Evolutionary conservation across 1,140 invertebrate genomes (phyloP), one percentile per base, ranked within the genome.

Genomic region (Nasonia vitripennis): DNA sequence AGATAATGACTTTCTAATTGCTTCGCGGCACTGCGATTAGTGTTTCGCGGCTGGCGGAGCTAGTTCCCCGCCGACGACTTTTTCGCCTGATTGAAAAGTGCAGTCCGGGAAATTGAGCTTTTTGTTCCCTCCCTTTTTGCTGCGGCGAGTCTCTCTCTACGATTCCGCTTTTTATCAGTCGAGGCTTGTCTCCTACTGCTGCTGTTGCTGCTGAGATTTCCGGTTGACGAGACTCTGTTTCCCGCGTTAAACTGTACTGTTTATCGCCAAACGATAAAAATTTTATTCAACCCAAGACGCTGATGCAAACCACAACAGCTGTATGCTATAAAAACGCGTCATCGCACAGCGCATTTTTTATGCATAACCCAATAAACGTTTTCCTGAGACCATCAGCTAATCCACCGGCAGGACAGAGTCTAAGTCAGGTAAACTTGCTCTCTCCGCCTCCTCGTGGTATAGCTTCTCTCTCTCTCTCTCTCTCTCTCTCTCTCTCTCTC

Each of bases 1-100:
- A 87, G 86, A 87, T 90, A 90, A 91, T 91, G 89, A 87, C 86
- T 91, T 91, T 90, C 90, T 90, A 91, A 91, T 90, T 90, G 88
- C 89, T 81, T 84, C 55, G 41, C 45, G 48, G 20, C 17, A 17
- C 75, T 34, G 7, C 73, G 34, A 41, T 67, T 77, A 78, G 41
- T 31, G 45, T 27, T 77, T 68, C 34, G 23, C 55, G 74, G 27
- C 31, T 73, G 34, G 20, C 48, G 48, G n/a, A 34, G 31, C 7
- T 34, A 31, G 78, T 34, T 70, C 67, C 67, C 20, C 23, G 17
- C 17, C 34, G 7, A 27, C 45, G 51, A 37, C 78, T 67, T 81
- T 23, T 45, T 20, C 20, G 37, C 2, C 67, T 34, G 31, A 62
- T 41, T 41, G 31, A 41, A 75, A 82, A 75, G 31, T 75, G 1